Conservation (phyloP, 2,113 vertebrate species). For the Holacanthus passer region DNA sequence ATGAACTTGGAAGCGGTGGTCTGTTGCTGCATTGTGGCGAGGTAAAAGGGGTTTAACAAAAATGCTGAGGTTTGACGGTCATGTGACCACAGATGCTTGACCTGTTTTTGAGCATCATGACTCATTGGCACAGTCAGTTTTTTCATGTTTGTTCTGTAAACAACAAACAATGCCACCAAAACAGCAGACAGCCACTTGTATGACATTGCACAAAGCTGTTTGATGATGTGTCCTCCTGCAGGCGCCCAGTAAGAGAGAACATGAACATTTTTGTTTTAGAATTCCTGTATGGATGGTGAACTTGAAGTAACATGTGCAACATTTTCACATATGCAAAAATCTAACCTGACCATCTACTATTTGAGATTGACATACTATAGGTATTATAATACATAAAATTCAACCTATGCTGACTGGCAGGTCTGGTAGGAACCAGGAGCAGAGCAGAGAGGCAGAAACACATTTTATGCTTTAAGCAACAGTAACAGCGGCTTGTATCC, state of each 20-base stretch:
- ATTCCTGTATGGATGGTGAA: not conserved
- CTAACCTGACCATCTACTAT: not conserved
- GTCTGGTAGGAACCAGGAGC: not conserved
- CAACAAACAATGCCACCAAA: conserved; percentile 29
- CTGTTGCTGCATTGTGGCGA: not conserved
- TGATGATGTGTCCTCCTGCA: not conserved
- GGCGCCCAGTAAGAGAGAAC: not conserved
- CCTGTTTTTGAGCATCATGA: conserved; percentile 21
- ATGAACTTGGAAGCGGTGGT: not conserved
- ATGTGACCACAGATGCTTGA: conserved; percentile 13
- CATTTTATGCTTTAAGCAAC: not conserved
- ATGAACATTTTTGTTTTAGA: not conserved
- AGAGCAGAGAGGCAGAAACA: not conserved
- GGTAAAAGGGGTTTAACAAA: conserved; percentile 5
- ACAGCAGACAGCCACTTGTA: not conserved
- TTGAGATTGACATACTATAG: not conserved
- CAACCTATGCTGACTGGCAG: not conserved
- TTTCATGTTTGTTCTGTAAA: conserved; percentile 29
- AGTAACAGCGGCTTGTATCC: not conserved
- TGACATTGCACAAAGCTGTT: conserved; percentile 17
- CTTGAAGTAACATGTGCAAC: not conserved
- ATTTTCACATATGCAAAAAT: not conserved
- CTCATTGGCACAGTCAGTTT: not conserved
- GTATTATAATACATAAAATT: not conserved
- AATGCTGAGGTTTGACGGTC: conserved; percentile 38